Evolutionary conservation across 2,113 vertebrate species (phyloP).

Genomic region (Pholis gunnellus): DNA sequence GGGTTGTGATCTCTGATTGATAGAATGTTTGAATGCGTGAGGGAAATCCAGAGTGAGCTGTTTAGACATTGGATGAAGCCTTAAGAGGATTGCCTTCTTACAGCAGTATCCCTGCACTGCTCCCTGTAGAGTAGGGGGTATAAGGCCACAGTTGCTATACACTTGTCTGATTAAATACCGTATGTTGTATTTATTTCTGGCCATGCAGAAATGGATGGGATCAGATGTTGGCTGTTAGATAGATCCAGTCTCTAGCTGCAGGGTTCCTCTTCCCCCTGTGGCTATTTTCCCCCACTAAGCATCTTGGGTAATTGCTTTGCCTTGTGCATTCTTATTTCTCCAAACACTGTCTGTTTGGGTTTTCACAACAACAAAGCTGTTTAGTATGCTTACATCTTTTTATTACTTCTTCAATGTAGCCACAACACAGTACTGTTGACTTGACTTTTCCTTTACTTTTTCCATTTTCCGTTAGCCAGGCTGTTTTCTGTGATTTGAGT

Average conservation of each 20-base stretch:
- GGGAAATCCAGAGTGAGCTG: slow-evolving; percentile 19
- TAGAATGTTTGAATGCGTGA: slow-evolving; percentile 17
- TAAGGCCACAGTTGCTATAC: slow-evolving; percentile 31
- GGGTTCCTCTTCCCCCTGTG: slow-evolving; percentile 20
- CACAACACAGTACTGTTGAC: neutral
- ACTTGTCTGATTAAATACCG: slow-evolving; percentile 52
- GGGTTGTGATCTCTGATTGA: slow-evolving; percentile 28
- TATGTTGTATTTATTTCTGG: slow-evolving; percentile 56
- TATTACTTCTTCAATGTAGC: slow-evolving; percentile 10
- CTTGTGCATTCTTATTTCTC: slow-evolving; percentile 1
- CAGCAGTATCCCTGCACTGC: slow-evolving; percentile 34
- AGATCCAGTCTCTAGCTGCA: slow-evolving; percentile 41
- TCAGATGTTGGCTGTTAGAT: slow-evolving; percentile 51
- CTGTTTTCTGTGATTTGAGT: neutral
- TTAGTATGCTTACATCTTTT: neutral
- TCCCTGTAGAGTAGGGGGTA: slow-evolving; percentile 37
- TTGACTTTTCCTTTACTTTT: neutral
- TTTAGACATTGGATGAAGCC: slow-evolving; percentile 25
- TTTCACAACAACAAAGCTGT: neutral
- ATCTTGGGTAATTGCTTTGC: slow-evolving; percentile 25
- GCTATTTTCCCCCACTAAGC: slow-evolving; percentile 16
- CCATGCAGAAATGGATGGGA: slow-evolving; percentile 34
- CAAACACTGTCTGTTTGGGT: neutral
- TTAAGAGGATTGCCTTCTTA: slow-evolving; percentile 74
- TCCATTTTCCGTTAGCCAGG: neutral